phyloP scores from a whole-genome alignment of 30 jellyfish, hydroid and myxozoan genomes.

The Phacellophora camtschatica region DNA sequence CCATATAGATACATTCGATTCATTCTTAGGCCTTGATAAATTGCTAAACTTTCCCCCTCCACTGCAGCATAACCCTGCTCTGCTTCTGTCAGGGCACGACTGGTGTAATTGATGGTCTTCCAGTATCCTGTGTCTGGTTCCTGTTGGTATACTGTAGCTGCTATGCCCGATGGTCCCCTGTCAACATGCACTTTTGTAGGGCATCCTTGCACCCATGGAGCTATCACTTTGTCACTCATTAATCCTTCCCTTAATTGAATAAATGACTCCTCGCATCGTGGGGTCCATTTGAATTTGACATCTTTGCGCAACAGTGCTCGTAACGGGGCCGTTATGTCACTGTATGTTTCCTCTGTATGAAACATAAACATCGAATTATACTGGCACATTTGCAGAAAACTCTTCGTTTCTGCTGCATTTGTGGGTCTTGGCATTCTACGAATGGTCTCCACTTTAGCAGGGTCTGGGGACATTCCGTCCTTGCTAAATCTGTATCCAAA shows the following conservation, averaged over 20 bases:
- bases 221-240: conserved; percentile 23
- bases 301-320: conserved; percentile 19
- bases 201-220: conserved; percentile 32
- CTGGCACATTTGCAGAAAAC: conserved; percentile 48
- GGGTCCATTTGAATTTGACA: conserved; percentile 9
- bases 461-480: conserved; percentile 35
- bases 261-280: conserved; percentile 16
- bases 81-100: conserved; percentile 1
- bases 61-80: conserved; percentile 26
- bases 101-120: conserved; percentile 7
- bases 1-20: conserved; percentile 31
- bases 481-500: background rate
- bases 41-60: conserved; percentile 30
- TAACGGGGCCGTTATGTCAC: conserved; percentile 25
- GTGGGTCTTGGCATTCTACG: background rate
- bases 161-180: conserved; percentile 34
- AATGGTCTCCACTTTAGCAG: conserved; percentile 9
- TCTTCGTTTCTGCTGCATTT: background rate
- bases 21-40: conserved; percentile 1
- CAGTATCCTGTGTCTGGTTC: conserved; percentile 22
- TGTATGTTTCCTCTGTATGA: background rate
- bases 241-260: background rate
- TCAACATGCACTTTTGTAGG: conserved; percentile 8
- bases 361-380: conserved; percentile 24
- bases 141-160: conserved; percentile 15